A percentile compares a stretch with the other conserved stretches of the same genome.
These are phyloP conservation scores for Epirrhoe alternata DNA, from an alignment of 2,888 invertebrate species.

Conservation along the genomic window DNA sequence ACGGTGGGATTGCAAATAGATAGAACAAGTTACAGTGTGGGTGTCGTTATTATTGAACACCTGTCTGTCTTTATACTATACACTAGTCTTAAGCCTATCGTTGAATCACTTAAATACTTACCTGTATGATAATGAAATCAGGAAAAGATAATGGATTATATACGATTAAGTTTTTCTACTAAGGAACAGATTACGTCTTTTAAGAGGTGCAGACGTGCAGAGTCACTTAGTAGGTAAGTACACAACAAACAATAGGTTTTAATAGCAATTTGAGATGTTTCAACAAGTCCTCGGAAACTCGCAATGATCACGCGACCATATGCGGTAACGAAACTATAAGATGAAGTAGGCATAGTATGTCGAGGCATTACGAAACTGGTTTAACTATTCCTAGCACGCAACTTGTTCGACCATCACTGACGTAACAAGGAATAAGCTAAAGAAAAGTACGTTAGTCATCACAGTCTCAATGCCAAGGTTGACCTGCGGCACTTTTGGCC, in stretches of 20 bases:
- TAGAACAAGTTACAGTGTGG: slow-evolving; percentile 49
- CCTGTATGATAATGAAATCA: slow-evolving; percentile 5
- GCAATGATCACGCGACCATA: slow-evolving; percentile 46
- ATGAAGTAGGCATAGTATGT: slow-evolving; percentile 34
- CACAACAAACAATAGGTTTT: slow-evolving; percentile 3
- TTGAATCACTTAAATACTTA: slow-evolving; percentile 17
- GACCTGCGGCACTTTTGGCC: slow-evolving; percentile 58
- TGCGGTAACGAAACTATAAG: slow-evolving; percentile 42
- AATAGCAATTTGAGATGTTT: slow-evolving; percentile 24
- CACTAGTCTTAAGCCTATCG: slow-evolving; percentile 1
- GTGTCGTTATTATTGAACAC: slow-evolving; percentile 54
- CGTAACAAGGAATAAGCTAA: slow-evolving; percentile 47
- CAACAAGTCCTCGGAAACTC: slow-evolving; percentile 26
- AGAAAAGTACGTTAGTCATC: slow-evolving; percentile 66
- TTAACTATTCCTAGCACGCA: slow-evolving; percentile 53
- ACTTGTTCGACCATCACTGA: slow-evolving; percentile 44
- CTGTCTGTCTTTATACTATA: slow-evolving; percentile 45
- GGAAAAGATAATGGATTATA: background rate
- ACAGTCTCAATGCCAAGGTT: slow-evolving; percentile 79
- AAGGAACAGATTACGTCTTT: slow-evolving; percentile 24
- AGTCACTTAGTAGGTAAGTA: slow-evolving; percentile 26
- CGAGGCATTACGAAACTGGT: slow-evolving; percentile 47
- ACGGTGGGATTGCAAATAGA: slow-evolving; percentile 54
- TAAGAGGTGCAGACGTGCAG: slow-evolving; percentile 17
- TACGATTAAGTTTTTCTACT: slow-evolving; percentile 1